Evolutionary conservation across 2,113 vertebrate species (phyloP), one percentile per base, ranked within the genome.

Genomic region (Pomatorhinus ruficollis): DNA sequence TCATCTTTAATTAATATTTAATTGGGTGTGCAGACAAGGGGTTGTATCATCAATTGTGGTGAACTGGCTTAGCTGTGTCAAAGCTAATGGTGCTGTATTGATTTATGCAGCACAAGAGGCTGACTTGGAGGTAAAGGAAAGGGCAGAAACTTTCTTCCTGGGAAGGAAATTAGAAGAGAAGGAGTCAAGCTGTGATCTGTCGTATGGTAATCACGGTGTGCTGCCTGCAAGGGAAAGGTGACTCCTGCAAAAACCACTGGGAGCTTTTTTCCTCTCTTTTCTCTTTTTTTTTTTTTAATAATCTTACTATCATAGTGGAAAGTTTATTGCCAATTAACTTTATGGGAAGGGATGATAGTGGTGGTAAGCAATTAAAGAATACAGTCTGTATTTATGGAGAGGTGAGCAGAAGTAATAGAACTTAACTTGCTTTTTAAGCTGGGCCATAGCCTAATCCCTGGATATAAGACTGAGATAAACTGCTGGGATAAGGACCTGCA

Each of bases 291-390:
- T 93, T 74, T 81, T 87, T 27, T 35, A 92, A 92, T 61, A 75
- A 83, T 92, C 96, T 93, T 95, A 77, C 83, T 96, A 70, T 95
- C 94, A 90, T 71, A 56, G 44, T 71, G 92, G 89, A 65, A 93
- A 88, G 35, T 96, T 97, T 96, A 97, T 93, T 95, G 94, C 60
- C 69, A 84, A 93, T 95, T 97, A 97, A 96, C 57, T 97, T 97
- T 97, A 96, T 95, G 82, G 82, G 84, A 97, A 96, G 76, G 89
- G 69, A 76, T 84, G 87, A 75, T 11, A 86, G 94, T 44, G 47
- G 91, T 82, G 33, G 23, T 27, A 90, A 95, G 88, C 59, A 81
- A 94, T 96, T 97, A 94, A 95, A 95, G 90, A 95, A 65, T 93
- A 89, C 42, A 70, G 72, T 90, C 88, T 91, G 61, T 61, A 57